Evolutionary conservation across 2,797 vertebrate genomes (phyloP), one percentile per base, ranked within the genome.

Genomic region (Catamblyrhynchus diadema): DNA sequence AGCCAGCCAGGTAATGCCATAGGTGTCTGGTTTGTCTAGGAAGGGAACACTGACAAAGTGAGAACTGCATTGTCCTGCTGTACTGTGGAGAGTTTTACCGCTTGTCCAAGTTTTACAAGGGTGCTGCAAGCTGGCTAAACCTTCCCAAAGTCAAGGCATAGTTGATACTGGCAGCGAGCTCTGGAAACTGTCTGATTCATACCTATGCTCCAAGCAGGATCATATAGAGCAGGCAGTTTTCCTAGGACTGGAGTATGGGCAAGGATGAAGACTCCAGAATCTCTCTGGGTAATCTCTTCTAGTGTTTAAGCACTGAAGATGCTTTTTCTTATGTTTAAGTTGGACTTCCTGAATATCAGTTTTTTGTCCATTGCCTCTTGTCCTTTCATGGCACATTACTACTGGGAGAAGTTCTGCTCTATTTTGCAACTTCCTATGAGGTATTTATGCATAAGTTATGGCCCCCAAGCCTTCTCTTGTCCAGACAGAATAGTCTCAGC

Each of bases 1-100:
- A 45, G 12, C 8, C 28, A 57, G 25, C 1, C 44, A 39, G 22
- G 30, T 30, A 64, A 23, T 32, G 35, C 22, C 8, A 0, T 3
- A 41, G 13, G 42, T 53, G 70, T 86, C 35, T 88, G 47, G 11
- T 70, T 85, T 66, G 9, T 39, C 15, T 37, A 12, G 53, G 35
- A 62, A 20, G 15, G 44, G 19, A 37, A 32, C 10, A 13, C 32
- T 69, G n/a, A 33, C 0, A 0, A 14, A n/a, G 19, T 19, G 35
- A 50, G 21, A 28, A 9, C 30, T 73, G 8, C 27, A 4, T 37
- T 67, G 25, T 72, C 33, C 23, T 51, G 2, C 30, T 39, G 6
- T 59, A 30, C 47, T 83, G 50, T n/a, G 42, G 25, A 60, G 74
- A 42, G 44, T 71, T 91, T 54, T 71, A 24, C 18, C 21, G 30